A percentile compares a stretch with the other conserved stretches of the same genome.
Conservation (phyloP, 2,888 invertebrate species). For the Entomobrya proxima region DNA sequence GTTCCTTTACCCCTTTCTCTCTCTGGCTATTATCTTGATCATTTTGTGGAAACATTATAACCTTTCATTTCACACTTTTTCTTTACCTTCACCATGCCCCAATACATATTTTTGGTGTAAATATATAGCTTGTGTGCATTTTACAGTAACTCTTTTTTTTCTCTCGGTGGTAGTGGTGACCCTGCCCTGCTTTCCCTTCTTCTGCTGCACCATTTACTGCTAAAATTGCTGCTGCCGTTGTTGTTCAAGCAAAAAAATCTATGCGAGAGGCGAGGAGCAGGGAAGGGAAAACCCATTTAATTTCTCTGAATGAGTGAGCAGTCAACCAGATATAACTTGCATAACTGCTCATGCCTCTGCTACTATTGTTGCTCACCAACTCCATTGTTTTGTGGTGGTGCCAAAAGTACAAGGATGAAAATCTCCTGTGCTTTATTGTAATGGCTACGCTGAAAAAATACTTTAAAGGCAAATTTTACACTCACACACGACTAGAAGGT, state of each 20-base stretch:
- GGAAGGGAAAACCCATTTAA: constrained; percentile 25
- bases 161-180: not conserved
- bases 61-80: not conserved
- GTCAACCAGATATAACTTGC: not conserved
- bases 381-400: not conserved
- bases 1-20: not conserved
- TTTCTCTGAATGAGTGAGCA: constrained; percentile 46
- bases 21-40: not conserved
- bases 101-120: too few species aligned
- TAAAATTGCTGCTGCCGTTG: not conserved
- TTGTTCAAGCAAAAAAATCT: not conserved
- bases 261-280: not conserved
- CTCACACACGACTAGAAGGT: too few species aligned
- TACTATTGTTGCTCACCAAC: too few species aligned
- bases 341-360: not conserved
- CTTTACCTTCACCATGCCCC: not conserved
- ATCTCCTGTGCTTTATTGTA: too few species aligned
- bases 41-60: not conserved
- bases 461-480: too few species aligned
- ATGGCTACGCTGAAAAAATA: too few species aligned
- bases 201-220: constrained; percentile 26
- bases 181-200: constrained; percentile 22
- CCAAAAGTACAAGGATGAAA: constrained; percentile 2
- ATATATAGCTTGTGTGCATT: too few species aligned
- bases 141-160: not conserved